Evolutionary conservation across 2,113 vertebrate genomes (phyloP).

Genomic region (Onychorhynchus coronatus): DNA sequence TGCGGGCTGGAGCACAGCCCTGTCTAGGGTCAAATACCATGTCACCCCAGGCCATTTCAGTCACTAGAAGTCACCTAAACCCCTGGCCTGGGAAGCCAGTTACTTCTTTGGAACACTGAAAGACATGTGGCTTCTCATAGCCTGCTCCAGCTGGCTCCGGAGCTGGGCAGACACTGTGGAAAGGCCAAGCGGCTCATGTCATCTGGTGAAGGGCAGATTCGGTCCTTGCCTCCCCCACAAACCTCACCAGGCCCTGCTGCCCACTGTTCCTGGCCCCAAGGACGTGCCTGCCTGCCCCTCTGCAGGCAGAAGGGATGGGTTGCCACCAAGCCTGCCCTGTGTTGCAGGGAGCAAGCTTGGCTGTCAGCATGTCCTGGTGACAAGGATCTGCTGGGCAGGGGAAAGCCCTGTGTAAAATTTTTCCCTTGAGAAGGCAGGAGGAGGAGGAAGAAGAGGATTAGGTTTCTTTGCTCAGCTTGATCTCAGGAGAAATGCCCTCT

Average conservation of each 20-base stretch:
- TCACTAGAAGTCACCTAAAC: background rate
- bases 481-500: background rate
- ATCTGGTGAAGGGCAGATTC: background rate
- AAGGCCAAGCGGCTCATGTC: conserved; percentile 16
- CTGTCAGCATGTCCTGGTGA: background rate
- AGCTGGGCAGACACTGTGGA: background rate
- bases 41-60: background rate
- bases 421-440: background rate
- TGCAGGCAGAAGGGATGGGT: accelerated
- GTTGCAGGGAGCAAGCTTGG: background rate
- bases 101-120: background rate
- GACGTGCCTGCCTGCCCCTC: background rate
- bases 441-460: background rate
- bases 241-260: background rate
- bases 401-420: background rate
- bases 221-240: background rate
- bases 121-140: conserved; percentile 21
- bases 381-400: background rate
- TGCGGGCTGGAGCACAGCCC: background rate
- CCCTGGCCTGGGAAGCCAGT: background rate
- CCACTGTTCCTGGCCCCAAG: background rate
- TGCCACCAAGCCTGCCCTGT: background rate
- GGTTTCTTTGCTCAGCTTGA: background rate
- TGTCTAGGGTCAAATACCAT: background rate
- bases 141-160: conserved; percentile 1